phyloP scores from a whole-genome alignment of 1,140 invertebrate species.

The Trinorchestia longiramus region DNA sequence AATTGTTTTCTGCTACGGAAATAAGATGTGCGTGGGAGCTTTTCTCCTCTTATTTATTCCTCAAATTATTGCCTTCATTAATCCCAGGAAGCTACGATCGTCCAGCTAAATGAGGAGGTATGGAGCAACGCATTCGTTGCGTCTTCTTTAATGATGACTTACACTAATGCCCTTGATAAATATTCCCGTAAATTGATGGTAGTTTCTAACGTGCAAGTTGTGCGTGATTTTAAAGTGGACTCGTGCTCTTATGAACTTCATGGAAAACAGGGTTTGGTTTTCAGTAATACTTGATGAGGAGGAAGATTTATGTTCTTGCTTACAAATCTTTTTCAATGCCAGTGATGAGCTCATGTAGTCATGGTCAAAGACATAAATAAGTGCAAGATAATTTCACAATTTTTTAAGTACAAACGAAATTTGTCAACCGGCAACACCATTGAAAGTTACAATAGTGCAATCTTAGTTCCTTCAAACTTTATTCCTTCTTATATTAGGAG shows the following conservation, averaged over 20 bases:
- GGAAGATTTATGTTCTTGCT: too few species aligned
- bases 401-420: too few species aligned
- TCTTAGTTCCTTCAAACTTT: too few species aligned
- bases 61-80: constrained; percentile 18
- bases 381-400: too few species aligned
- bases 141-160: not conserved
- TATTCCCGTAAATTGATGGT: not conserved
- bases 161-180: constrained; percentile 11
- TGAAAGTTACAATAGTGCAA: too few species aligned
- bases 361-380: too few species aligned
- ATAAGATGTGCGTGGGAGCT: not conserved
- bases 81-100: constrained; percentile 1
- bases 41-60: not conserved
- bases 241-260: not conserved
- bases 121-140: constrained; percentile 10
- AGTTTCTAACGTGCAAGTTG: not conserved
- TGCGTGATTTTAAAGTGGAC: not conserved
- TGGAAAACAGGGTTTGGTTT: not conserved
- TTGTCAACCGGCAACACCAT: too few species aligned
- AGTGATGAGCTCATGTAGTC: too few species aligned
- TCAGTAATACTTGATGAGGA: not conserved
- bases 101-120: not conserved
- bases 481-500: not conserved
- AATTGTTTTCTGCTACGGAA: not conserved
- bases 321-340: too few species aligned